Evolutionary conservation across 1,140 invertebrate species (phyloP).

Genomic region (Nephila pilipes): DNA sequence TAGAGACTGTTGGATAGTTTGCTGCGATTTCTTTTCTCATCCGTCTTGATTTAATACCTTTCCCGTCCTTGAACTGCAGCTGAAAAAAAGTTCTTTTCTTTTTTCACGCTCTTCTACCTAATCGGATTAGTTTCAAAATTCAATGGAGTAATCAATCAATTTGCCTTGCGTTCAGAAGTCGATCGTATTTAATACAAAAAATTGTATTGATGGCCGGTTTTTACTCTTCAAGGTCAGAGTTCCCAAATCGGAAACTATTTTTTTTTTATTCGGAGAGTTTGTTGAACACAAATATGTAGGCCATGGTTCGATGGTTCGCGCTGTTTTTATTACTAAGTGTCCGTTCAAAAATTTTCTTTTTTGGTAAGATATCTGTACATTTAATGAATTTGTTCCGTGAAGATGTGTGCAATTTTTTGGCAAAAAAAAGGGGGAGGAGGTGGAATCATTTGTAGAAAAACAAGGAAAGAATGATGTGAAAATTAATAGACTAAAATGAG

Average conservation of each 20-base stretch:
- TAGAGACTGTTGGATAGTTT: background rate
- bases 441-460: no score
- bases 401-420: no score
- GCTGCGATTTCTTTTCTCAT: background rate
- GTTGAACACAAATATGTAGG: background rate
- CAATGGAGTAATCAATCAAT: constrained; percentile 15
- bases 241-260: background rate
- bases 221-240: background rate
- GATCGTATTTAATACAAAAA: background rate
- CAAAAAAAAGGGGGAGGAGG: no score
- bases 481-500: no score
- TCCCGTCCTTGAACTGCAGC: background rate
- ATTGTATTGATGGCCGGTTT: background rate
- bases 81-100: background rate
- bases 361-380: no score
- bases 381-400: no score
- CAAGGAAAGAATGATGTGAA: no score
- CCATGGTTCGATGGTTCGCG: background rate
- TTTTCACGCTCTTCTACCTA: background rate
- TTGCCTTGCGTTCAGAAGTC: background rate
- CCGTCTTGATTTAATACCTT: background rate
- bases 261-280: background rate
- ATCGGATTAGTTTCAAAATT: constrained; percentile 19
- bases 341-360: no score
- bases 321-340: no score